phyloP scores from a whole-genome alignment of 37 sponge, comb jelly and placozoan species.

The Spongilla lacustris region DNA sequence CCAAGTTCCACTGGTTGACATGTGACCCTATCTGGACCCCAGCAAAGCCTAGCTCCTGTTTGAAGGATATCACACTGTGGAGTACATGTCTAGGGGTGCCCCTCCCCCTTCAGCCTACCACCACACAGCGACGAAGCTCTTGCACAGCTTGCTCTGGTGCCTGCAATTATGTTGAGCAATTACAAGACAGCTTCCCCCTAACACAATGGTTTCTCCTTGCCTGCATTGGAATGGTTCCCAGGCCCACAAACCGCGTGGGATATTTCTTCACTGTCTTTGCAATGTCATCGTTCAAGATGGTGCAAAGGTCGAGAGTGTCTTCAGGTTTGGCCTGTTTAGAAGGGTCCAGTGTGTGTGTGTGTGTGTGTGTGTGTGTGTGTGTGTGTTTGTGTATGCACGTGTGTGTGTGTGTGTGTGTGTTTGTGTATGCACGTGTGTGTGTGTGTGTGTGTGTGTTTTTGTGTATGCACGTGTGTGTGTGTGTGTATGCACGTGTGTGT shows the following conservation, averaged over 20 bases:
- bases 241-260: conserved; percentile 79
- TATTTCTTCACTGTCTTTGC: conserved; percentile 73
- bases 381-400: too few species aligned
- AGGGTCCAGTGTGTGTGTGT: background rate
- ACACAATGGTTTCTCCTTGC: background rate
- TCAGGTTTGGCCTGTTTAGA: conserved; percentile 83
- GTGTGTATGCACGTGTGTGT: too few species aligned
- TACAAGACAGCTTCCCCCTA: background rate
- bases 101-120: conserved; percentile 29
- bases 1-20: conserved; percentile 85
- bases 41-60: conserved; percentile 78
- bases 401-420: too few species aligned
- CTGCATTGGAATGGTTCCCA: conserved; percentile 95
- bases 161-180: conserved; percentile 12
- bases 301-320: conserved; percentile 87
- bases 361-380: too few species aligned
- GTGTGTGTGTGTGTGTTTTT: too few species aligned
- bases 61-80: background rate
- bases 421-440: too few species aligned
- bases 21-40: conserved; percentile 97
- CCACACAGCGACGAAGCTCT: conserved; percentile 85
- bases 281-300: conserved; percentile 82
- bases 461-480: too few species aligned
- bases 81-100: background rate
- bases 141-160: conserved; percentile 90